Conservation (phyloP, 2,888 invertebrate species). For the Choreutis nemorana region DNA sequence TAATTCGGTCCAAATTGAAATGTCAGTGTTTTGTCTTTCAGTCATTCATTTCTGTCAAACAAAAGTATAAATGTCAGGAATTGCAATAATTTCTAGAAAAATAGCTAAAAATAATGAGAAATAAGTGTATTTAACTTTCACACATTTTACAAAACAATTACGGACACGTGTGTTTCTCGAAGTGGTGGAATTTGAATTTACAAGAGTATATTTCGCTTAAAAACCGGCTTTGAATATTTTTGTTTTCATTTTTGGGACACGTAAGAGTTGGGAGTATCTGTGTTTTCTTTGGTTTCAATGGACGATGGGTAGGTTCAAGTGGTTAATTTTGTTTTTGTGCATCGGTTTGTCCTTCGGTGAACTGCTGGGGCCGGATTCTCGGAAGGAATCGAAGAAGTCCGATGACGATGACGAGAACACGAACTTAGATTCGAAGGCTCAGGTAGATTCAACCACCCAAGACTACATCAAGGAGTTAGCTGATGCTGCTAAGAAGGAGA, state of each 20-base stretch:
- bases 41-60: too few relatives aligned
- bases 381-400: constrained; percentile 23
- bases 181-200: too few relatives aligned
- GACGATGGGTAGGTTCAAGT: not conserved
- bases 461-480: constrained; percentile 34
- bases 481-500: constrained; percentile 37
- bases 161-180: too few relatives aligned
- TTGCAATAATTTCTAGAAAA: too few relatives aligned
- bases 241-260: constrained; percentile 2
- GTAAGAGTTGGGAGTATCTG: constrained; percentile 1
- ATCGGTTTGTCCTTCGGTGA: constrained; percentile 32
- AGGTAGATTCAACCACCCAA: constrained; percentile 8
- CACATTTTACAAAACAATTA: too few relatives aligned
- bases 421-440: constrained; percentile 5
- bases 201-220: too few relatives aligned
- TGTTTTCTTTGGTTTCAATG: not conserved
- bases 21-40: too few relatives aligned
- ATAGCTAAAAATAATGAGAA: too few relatives aligned
- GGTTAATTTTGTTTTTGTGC: constrained; percentile 24
- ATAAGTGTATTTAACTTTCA: too few relatives aligned
- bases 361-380: constrained; percentile 37
- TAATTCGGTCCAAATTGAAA: too few relatives aligned
- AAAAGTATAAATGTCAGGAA: too few relatives aligned
- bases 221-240: too few relatives aligned
- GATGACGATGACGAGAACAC: constrained; percentile 27